Base-by-base conservation (phyloP, 2,888 invertebrate species). In the Steromphala cineraria region DNA sequence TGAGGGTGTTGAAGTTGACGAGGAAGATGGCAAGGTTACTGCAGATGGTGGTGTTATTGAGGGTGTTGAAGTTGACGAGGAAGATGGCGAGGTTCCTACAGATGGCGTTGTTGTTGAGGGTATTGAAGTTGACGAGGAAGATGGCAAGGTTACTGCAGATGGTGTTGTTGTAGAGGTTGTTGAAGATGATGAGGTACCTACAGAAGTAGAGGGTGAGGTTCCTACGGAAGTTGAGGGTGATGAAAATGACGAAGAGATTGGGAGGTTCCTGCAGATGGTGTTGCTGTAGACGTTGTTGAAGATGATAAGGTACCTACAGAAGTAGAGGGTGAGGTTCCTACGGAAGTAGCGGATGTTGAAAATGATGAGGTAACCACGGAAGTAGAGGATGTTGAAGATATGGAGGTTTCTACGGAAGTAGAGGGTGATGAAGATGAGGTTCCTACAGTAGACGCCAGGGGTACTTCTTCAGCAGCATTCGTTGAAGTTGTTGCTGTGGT, bases 361-460 rank as follows among this genome's bases (percentile, higher is more conserved):
- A 36, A 36, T 19, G 77, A 56, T 7, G 77, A 0, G n/a, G 77
- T 53, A 53, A 56, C 56, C 24, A 56, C 56, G 1, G 78, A 56
- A 17, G 78, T 31, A n/a, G 78, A 36, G n/a, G 78, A 56, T 10
- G 78, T 62, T 31, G 75, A 52, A 53, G 75, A 8, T 52, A 62
- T n/a, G n/a, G 78, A 56, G 13, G 78, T 78, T 36, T 56, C 56
- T 19, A 19, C 10, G 10, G 56, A 24, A 56, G 75, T 75, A 75
- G 75, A n/a, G n/a, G n/a, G n/a, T n/a, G n/a, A n/a, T n/a, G n/a
- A n/a, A n/a, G n/a, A n/a, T n/a, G n/a, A n/a, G 2, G 52, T 56
- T 78, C 28, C 56, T 36, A 56, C n/a, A 15, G 36, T 31, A 0
- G 71, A 28, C 0, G 40, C 17, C 17, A 31, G 19, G 0, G 36